phyloP scores from a whole-genome alignment of 35 echinoderm and acorn worm genomes.

The Ophiothrix spiculata region DNA sequence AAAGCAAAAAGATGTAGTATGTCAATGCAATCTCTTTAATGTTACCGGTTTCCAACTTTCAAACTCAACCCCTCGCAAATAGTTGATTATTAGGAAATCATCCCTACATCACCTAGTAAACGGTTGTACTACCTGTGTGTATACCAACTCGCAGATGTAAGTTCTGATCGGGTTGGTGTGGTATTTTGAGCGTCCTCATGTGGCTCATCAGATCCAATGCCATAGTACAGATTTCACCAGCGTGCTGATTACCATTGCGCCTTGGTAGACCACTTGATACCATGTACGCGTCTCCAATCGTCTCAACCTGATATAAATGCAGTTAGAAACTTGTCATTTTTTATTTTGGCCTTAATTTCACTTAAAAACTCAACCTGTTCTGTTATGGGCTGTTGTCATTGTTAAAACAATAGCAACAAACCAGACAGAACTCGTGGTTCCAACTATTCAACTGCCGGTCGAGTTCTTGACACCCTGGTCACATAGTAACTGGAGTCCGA shows the following conservation, averaged over 20 bases:
- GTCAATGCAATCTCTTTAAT: too few relatives aligned
- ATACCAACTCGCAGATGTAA: slow-evolving; percentile 71
- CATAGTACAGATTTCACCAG: slow-evolving; percentile 84
- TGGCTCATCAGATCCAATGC: slow-evolving; percentile 57
- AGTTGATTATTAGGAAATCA: background rate
- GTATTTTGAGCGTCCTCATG: slow-evolving; percentile 51
- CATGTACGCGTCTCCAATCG: slow-evolving; percentile 97
- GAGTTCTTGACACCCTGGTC: too few relatives aligned
- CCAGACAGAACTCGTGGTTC: background rate
- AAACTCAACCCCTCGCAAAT: background rate
- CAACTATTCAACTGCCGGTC: too few relatives aligned
- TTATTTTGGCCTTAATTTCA: background rate
- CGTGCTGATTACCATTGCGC: slow-evolving; percentile 72
- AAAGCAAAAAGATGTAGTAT: background rate
- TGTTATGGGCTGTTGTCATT: background rate
- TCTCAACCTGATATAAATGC: slow-evolving; percentile 63
- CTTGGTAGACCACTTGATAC: slow-evolving; percentile 79
- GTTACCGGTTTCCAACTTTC: background rate
- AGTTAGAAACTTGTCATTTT: background rate
- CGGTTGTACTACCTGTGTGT: slow-evolving; percentile 45
- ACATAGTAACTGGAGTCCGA: too few relatives aligned
- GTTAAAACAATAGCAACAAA: background rate
- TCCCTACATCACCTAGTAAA: too few relatives aligned
- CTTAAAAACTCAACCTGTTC: background rate
- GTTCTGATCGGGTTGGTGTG: slow-evolving; percentile 46